Conservation (phyloP, 1,140 invertebrate species). For the Drosophila sp. region DNA sequence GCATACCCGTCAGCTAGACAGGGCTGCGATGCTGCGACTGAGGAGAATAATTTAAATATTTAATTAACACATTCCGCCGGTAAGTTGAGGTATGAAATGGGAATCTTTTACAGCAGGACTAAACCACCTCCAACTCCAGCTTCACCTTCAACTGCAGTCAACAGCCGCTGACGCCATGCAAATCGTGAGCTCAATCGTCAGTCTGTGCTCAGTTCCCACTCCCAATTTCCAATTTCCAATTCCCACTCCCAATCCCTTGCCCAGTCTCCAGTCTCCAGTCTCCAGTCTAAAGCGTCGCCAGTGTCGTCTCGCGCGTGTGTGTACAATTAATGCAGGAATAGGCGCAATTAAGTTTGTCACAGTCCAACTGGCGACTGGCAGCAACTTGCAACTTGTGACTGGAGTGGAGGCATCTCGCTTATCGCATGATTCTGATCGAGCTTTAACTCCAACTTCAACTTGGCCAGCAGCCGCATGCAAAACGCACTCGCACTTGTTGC, state of each 20-base stretch:
- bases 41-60: constrained; percentile 77
- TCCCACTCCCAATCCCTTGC: no score
- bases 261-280: no score
- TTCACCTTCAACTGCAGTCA: not conserved
- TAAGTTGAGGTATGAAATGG: constrained; percentile 29
- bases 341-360: constrained; percentile 83
- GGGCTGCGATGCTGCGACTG: not conserved
- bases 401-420: constrained; percentile 46
- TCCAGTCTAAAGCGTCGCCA: not conserved
- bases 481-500: constrained; percentile 55
- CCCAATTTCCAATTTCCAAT: no score
- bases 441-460: constrained; percentile 54
- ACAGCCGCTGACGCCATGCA: constrained; percentile 54
- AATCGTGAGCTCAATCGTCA: constrained; percentile 42
- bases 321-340: constrained; percentile 83
- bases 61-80: constrained; percentile 79
- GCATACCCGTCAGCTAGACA: not conserved
- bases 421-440: constrained; percentile 83
- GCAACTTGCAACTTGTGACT: constrained; percentile 36
- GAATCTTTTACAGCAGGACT: constrained; percentile 3
- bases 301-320: constrained; percentile 69
- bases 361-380: constrained; percentile 38
- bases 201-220: no score
- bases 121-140: not conserved
- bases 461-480: constrained; percentile 23